Evolutionary conservation across 2,113 vertebrate genomes (phyloP), one percentile per base, ranked within the genome.

Genomic region (Eurypyga helias): DNA sequence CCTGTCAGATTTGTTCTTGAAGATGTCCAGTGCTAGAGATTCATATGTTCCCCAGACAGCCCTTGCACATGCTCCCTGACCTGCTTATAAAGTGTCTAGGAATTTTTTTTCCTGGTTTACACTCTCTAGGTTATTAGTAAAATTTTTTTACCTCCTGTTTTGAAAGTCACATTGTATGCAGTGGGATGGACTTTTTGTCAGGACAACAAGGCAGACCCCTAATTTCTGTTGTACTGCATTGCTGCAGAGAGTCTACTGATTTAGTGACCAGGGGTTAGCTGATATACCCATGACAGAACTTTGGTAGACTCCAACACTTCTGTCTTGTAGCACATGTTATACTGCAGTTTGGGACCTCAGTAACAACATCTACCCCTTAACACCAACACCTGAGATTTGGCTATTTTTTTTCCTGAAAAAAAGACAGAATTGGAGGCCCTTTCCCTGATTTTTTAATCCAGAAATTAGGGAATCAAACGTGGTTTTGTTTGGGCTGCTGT

Each of bases 181-280:
- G 14, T 36, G 77, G 45, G n/a, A 43, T 20, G 9, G 21, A 34
- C 13, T 64, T 43, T 41, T 52, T 9, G 6, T 48, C 38, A 55
- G 0, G 1, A 48, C 8, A 13, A 6, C 31, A 60, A 55, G 31
- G 51, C 51, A 89, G 31, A 75, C 0, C 23, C 31, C 3, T 33
- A 25, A 41, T 5, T 90, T 19, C 46, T 65, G 36, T 26, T 38
- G 49, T 11, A 70, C 46, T 76, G 28, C 10, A 3, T 31, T 85
- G 54, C 34, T 69, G 49, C 19, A 71, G 28, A 46, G 9, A 5
- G 17, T 54, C 10, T 73, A 11, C 45, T 84, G 41, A 3, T 65
- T 90, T 61, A 34, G 33, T 31, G 66, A 13, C 9, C n/a, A 60
- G 10, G 13, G 9, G 60, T 61, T 82, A 55, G 25, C 31, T 75